Evolutionary conservation across 2,797 vertebrate species (phyloP).

Genomic region (Gymnodraco acuticeps): DNA sequence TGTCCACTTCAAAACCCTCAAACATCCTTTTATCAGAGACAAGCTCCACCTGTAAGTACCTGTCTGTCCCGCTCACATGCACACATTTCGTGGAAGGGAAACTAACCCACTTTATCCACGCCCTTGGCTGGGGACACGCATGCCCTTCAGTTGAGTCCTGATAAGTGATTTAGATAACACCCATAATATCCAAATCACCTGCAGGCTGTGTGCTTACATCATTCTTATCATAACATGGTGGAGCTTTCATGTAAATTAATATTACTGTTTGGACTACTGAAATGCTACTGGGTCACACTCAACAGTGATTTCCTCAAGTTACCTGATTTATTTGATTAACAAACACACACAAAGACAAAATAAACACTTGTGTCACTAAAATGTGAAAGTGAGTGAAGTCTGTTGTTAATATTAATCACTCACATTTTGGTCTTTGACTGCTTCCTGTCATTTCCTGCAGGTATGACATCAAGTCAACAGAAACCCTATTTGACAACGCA

Average conservation of each 20-base stretch:
- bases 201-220: constrained; percentile 26
- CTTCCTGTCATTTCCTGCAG: constrained; percentile 77
- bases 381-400: background rate
- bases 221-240: background rate
- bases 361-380: background rate
- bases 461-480: constrained; percentile 94
- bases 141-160: constrained; percentile 11
- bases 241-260: background rate
- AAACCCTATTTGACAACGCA: constrained; percentile 93
- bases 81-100: background rate
- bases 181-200: constrained; percentile 28
- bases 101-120: background rate
- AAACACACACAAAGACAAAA: background rate
- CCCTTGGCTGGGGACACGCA: constrained; percentile 3
- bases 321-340: background rate
- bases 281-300: background rate
- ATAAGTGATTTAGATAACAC: constrained; percentile 19
- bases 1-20: constrained; percentile 88
- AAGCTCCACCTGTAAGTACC: constrained; percentile 95
- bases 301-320: background rate
- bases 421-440: background rate
- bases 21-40: constrained; percentile 95
- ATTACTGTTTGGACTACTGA: constrained; percentile 4
- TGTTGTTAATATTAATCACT: background rate
- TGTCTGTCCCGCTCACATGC: background rate